Evolutionary conservation across 1,140 invertebrate species (phyloP).

Genomic region (Brachionus plicatilis): DNA sequence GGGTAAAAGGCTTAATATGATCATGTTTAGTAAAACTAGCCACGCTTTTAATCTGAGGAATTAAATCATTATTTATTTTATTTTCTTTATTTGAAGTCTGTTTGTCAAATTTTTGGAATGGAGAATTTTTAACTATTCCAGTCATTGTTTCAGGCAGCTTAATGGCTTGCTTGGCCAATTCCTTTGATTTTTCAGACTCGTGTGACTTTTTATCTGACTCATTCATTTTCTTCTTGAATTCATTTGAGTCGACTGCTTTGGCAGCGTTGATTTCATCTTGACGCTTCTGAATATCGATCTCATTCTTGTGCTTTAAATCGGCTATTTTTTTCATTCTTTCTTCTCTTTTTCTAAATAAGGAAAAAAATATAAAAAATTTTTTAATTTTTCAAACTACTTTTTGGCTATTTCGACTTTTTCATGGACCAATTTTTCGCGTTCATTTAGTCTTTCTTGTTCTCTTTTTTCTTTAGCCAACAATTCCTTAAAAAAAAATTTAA

Average conservation of each 20-base stretch:
- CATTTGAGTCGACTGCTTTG: neutral
- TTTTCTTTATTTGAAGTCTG: neutral
- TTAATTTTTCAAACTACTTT: neutral
- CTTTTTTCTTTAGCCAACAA: constrained; percentile 17
- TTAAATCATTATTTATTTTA: neutral
- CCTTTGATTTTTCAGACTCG: neutral
- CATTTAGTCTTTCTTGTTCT: neutral
- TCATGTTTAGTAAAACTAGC: neutral
- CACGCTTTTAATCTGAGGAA: neutral
- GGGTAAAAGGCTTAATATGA: neutral
- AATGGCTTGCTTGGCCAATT: neutral
- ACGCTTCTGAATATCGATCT: neutral
- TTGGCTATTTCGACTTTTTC: constrained; percentile 28
- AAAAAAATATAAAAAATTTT: neutral
- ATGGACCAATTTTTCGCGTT: constrained; percentile 10
- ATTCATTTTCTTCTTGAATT: neutral
- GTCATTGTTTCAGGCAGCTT: neutral
- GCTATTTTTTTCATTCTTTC: constrained; percentile 39
- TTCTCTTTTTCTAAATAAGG: constrained; percentile 2
- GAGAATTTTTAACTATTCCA: constrained; percentile 3
- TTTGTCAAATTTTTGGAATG: neutral
- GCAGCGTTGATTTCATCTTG: neutral
- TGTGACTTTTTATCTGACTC: neutral
- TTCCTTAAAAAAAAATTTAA: neutral
- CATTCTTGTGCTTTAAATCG: neutral